phyloP scores from a whole-genome alignment of 2,888 invertebrate species.

The Drosophila putrida region DNA sequence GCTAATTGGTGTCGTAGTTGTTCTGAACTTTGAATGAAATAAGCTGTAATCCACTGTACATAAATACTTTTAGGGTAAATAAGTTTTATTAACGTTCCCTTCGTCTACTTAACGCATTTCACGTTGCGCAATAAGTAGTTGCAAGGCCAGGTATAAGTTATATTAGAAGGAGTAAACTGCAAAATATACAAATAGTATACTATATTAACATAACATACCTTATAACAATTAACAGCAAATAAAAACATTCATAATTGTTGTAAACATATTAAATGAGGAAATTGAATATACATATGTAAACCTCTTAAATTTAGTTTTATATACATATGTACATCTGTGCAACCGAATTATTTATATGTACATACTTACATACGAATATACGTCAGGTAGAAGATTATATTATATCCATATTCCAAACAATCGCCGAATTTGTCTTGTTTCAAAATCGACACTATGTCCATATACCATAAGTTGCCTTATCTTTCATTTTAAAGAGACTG shows the following conservation, averaged over 20 bases:
- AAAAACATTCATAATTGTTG: not conserved
- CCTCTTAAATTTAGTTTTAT: not conserved
- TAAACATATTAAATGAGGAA: not conserved
- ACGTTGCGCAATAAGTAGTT: slow-evolving; percentile 34
- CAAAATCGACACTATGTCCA: slow-evolving; percentile 9
- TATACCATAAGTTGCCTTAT: not conserved
- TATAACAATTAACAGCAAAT: not conserved
- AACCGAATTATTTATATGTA: not conserved
- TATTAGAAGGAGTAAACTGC: not conserved
- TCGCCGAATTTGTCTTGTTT: not conserved
- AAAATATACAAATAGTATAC: too few relatives aligned
- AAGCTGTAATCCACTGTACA: not conserved
- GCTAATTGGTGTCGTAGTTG: too few relatives aligned
- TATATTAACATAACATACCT: not conserved
- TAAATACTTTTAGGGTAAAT: not conserved
- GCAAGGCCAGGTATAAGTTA: not conserved
- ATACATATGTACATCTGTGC: not conserved
- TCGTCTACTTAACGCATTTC: not conserved
- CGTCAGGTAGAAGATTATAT: slow-evolving; percentile 23
- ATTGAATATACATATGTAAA: not conserved
- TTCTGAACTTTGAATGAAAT: too few relatives aligned
- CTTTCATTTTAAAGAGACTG: slow-evolving; percentile 5
- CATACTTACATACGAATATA: slow-evolving; percentile 19
- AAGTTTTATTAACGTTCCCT: slow-evolving; percentile 6
- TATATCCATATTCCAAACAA: slow-evolving; percentile 14